Evolutionary conservation across 2,113 vertebrate species (phyloP).

Genomic region (Nansenia antarctica): DNA sequence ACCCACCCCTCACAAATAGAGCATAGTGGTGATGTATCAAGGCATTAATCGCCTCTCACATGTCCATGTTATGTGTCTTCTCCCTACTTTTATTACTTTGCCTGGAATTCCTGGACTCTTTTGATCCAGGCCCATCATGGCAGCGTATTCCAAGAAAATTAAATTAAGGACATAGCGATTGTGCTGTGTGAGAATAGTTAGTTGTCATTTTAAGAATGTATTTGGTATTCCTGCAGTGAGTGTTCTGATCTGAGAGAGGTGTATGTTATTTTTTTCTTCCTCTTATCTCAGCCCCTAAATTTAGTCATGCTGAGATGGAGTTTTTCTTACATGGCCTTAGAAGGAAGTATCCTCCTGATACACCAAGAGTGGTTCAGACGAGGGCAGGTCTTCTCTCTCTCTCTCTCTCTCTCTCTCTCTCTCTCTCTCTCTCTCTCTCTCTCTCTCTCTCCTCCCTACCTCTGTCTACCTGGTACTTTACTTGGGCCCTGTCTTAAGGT

Average conservation of each 20-base stretch:
- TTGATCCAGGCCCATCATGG: too few relatives aligned
- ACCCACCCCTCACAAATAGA: conserved; percentile 1
- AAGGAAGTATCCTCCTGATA: conserved; percentile 37
- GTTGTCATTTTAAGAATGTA: too few relatives aligned
- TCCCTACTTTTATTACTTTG: background rate
- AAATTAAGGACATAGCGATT: too few relatives aligned
- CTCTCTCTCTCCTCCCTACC: background rate
- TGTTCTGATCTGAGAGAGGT: too few relatives aligned
- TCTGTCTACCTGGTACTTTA: too few relatives aligned
- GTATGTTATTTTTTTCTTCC: too few relatives aligned
- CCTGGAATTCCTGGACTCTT: background rate
- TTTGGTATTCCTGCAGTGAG: too few relatives aligned
- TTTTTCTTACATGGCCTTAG: conserved; percentile 43
- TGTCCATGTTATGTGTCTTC: background rate
- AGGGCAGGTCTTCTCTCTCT: background rate
- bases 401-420: background rate
- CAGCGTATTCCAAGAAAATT: too few relatives aligned
- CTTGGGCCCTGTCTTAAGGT: background rate
- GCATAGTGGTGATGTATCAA: background rate
- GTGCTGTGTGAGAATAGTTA: too few relatives aligned
- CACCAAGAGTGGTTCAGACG: background rate
- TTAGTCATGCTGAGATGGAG: conserved; percentile 21
- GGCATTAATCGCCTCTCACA: conserved; percentile 21
- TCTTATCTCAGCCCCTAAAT: too few relatives aligned
- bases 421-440: background rate